Percentiles rank a stretch among this genome's conserved stretches.
Evolutionary conservation across 2,113 vertebrate genomes (phyloP).

Genomic region (Periophthalmus modestus): DNA sequence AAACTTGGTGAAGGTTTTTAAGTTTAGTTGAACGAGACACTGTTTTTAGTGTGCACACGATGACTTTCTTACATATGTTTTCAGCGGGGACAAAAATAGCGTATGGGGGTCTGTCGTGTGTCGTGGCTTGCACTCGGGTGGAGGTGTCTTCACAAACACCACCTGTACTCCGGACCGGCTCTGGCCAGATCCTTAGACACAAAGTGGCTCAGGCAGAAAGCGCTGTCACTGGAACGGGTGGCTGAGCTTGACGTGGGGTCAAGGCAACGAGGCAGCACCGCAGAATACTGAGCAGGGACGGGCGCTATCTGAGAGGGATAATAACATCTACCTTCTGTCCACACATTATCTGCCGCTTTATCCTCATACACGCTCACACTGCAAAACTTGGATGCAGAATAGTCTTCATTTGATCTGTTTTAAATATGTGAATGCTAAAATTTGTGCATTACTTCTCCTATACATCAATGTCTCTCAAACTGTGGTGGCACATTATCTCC

Average conservation of each 20-base stretch:
- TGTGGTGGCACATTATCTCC: no score
- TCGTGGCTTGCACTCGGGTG: not conserved
- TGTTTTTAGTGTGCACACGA: not conserved
- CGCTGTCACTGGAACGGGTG: not conserved
- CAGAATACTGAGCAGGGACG: not conserved
- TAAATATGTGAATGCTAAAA: not conserved
- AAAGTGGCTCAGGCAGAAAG: slow-evolving; percentile 4
- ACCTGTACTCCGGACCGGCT: not conserved
- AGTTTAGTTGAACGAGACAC: no score
- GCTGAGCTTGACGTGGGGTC: slow-evolving; percentile 1
- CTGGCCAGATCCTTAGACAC: not conserved
- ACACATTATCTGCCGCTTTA: not conserved
- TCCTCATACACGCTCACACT: not conserved
- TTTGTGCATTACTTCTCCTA: no score
- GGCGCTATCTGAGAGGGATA: not conserved
- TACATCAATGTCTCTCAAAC: no score
- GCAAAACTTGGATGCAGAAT: not conserved
- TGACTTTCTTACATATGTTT: slow-evolving; percentile 4
- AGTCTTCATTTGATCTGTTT: not conserved
- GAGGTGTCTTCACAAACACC: slow-evolving; percentile 16
- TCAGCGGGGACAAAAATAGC: slow-evolving; percentile 4
- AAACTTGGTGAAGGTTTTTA: no score
- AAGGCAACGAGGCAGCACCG: not conserved
- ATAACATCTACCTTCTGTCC: not conserved
- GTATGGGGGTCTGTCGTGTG: not conserved